These are phyloP conservation scores for Oxystoma pomonae DNA, from an alignment of 2,888 invertebrate genomes.

Conservation along the genomic window DNA sequence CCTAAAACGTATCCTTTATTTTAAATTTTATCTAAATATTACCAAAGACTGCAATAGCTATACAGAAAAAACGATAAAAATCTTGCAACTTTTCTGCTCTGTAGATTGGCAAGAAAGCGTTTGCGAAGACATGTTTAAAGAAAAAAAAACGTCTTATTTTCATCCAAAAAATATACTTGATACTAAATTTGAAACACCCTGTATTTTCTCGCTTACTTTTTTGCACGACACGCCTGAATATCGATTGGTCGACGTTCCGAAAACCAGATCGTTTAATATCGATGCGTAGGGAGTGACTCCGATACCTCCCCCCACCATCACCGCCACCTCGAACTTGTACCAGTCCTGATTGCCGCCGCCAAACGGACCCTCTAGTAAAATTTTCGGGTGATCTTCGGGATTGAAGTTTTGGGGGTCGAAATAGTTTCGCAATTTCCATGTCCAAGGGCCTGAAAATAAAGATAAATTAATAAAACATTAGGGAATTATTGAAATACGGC, in stretches of 20 bases:
- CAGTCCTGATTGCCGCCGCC: conserved; percentile 98
- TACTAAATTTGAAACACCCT: too few relatives aligned
- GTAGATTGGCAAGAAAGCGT: too few relatives aligned
- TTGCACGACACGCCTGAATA: conserved; percentile 97
- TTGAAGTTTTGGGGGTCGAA: conserved; percentile 91
- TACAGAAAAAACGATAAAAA: too few relatives aligned
- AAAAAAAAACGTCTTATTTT: too few relatives aligned
- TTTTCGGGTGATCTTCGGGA: conserved; percentile 80
- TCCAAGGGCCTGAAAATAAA: conserved; percentile 87
- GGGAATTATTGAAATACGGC: too few relatives aligned
- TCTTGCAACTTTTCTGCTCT: too few relatives aligned
- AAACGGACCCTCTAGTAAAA: conserved; percentile 91
- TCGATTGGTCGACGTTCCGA: conserved; percentile 91
- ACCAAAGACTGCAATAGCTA: too few relatives aligned
- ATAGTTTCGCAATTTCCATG: conserved; percentile 93
- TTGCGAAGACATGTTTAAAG: too few relatives aligned
- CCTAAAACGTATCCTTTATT: too few relatives aligned
- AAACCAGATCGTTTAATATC: conserved; percentile 92
- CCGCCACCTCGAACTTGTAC: conserved; percentile 97
- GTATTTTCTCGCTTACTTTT: conserved; percentile 77
- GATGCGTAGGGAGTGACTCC: conserved; percentile 98
- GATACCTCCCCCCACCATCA: conserved; percentile 97
- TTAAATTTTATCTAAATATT: too few relatives aligned
- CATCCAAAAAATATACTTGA: too few relatives aligned
- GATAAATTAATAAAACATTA: too few relatives aligned